Evolutionary conservation across 2,113 vertebrate genomes (phyloP).

Genomic region (Calypte anna): DNA sequence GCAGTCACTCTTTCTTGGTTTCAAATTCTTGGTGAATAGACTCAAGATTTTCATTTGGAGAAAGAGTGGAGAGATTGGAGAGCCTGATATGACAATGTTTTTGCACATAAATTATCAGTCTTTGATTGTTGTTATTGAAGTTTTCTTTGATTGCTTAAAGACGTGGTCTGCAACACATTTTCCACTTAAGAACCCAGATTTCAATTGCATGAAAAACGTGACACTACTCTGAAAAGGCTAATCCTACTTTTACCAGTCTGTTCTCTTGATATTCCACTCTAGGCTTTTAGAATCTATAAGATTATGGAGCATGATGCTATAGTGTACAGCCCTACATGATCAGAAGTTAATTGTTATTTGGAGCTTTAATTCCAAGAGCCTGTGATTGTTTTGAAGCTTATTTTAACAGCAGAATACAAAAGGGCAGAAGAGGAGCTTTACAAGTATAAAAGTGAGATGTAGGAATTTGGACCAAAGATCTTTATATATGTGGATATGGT

Average conservation of each 20-base stretch:
- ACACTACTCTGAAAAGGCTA: slow-evolving; percentile 23
- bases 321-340: not conserved
- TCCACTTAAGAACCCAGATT: not conserved
- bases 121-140: not conserved
- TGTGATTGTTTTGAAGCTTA: not conserved
- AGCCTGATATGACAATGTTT: not conserved
- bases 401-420: not conserved
- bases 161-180: not conserved
- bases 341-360: slow-evolving; percentile 34
- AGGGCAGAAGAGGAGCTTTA: not conserved
- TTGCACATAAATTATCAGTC: not conserved
- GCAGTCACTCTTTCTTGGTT: not conserved
- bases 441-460: not conserved
- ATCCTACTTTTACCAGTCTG: not conserved
- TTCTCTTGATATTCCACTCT: not conserved
- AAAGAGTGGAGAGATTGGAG: not conserved
- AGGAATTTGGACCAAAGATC: not conserved
- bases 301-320: not conserved
- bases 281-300: not conserved
- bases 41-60: not conserved
- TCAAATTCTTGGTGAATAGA: not conserved
- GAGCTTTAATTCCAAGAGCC: not conserved
- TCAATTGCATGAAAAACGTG: not conserved
- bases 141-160: slow-evolving; percentile 1
- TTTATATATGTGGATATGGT: not conserved